Base-by-base conservation (phyloP, 2,113 vertebrate species). In the Pseudorasbora parva region DNA sequence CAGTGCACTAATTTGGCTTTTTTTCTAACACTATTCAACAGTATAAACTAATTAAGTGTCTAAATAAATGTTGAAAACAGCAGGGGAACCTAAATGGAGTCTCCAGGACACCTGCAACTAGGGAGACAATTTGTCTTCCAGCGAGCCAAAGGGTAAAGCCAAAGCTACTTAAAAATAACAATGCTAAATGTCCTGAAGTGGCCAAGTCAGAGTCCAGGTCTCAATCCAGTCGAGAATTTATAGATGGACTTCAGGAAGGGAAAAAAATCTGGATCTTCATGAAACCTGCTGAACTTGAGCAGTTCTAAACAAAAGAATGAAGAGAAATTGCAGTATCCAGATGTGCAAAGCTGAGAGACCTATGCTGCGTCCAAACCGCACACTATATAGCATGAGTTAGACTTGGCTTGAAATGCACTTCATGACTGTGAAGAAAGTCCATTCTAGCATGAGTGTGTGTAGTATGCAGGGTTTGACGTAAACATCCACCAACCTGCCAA, bases 91-190 rank as follows among this genome's bases (percentile, higher is more conserved):
- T 12, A 41, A 57, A 71, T 8, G n/a, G 68, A 8, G 30, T 37
- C 51, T 57, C 15, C 51, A 57, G 37, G 17, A 62, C 76, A 78
- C 76, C 74, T 77, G 54, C 4, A 0, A 76, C 74, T 56, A 41
- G 74, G 30, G 19, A 57, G 19, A 57, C 4, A 21, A 37, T 33
- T 57, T n/a, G 19, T 77, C 27, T 57, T 77, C 21, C 12, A 19
- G 4, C 0, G 2, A 47, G 57, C 54, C 12, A 45, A 43, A 45
- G 76, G 8, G 7, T 43, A 60, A 60, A 78, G 56, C 37, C 56
- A 60, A 43, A 27, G n/a, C 30, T 60, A 45, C 76, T 27, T 57
- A 57, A 60, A 78, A 78, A 78, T 33, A 78, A 43, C n/a, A 78
- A 60, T 43, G n/a, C 45, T 60, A 62, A 21, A 78, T 45, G 75